phyloP scores from a whole-genome alignment of 2,113 vertebrate species.

The Ancistrus triradiatus region DNA sequence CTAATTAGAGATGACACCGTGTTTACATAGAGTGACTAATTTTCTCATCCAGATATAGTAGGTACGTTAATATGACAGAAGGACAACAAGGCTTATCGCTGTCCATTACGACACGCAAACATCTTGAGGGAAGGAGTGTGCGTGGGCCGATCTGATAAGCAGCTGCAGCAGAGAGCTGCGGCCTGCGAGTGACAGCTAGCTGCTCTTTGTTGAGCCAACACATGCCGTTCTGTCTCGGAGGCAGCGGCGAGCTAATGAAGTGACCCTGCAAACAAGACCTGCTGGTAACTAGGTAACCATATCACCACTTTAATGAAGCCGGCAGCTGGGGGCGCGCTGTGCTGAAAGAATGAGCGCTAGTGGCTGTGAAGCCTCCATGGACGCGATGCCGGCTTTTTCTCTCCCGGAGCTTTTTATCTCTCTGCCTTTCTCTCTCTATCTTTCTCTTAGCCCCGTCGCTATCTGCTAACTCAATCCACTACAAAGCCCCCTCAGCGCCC shows the following conservation, averaged over 20 bases:
- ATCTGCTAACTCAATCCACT: constrained; percentile 59
- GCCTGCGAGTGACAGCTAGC: constrained; percentile 33
- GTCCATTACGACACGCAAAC: constrained; percentile 41
- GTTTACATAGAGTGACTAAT: constrained; percentile 42
- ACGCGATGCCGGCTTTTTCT: constrained; percentile 18
- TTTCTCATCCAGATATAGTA: constrained; percentile 38
- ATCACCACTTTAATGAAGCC: constrained; percentile 45
- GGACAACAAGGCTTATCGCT: constrained; percentile 43
- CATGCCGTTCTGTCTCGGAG: constrained; percentile 30
- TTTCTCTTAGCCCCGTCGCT: constrained; percentile 42
- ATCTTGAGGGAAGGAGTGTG: constrained; percentile 39
- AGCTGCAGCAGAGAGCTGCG: too few species aligned
- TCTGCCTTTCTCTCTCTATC: constrained; percentile 23
- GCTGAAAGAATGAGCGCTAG: constrained; percentile 2
- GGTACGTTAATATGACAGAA: constrained; percentile 47
- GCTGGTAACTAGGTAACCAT: constrained; percentile 42
- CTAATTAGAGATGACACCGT: constrained; percentile 37
- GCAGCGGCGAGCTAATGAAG: constrained; percentile 39
- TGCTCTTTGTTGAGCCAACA: constrained; percentile 38
- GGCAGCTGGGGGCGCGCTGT: constrained; percentile 3
- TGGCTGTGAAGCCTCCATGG: constrained; percentile 18
- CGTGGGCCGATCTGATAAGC: constrained; percentile 42
- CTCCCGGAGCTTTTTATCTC: constrained; percentile 4
- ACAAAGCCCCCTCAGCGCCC: constrained; percentile 64
- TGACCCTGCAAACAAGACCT: constrained; percentile 45